Evolutionary conservation across 1,140 invertebrate species (phyloP).

Genomic region (Whitmania pigra): DNA sequence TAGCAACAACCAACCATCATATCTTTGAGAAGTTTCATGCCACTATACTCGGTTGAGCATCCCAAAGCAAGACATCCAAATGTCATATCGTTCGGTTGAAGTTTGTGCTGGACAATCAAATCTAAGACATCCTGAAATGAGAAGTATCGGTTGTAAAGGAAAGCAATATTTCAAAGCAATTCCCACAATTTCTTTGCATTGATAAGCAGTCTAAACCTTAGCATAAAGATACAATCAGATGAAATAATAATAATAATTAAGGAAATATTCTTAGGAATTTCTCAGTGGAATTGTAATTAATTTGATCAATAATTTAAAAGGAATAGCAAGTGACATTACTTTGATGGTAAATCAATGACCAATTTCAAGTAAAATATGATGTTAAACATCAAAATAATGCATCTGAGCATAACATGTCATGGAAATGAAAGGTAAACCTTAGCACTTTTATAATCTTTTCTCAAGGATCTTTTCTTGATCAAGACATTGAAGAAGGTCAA

Average conservation of each 20-base stretch:
- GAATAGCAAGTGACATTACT: too few species aligned
- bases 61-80: conserved; percentile 25
- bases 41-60: conserved; percentile 19
- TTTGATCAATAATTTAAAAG: too few species aligned
- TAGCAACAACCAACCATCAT: conserved; percentile 23
- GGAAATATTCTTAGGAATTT: too few species aligned
- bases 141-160: conserved; percentile 20
- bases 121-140: conserved; percentile 48
- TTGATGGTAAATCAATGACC: too few species aligned
- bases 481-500: conserved; percentile 71
- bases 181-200: background rate
- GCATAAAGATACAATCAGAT: too few species aligned
- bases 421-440: conserved; percentile 47
- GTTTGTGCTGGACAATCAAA: conserved; percentile 49
- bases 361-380: too few species aligned
- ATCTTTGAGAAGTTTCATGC: conserved; percentile 20
- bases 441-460: conserved; percentile 53
- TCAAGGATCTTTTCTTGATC: conserved; percentile 61
- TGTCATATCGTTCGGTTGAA: conserved; percentile 53
- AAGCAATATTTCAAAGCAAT: conserved; percentile 19
- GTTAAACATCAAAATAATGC: background rate
- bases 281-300: too few species aligned
- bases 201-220: background rate
- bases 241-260: too few species aligned
- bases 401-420: conserved; percentile 17